These are phyloP conservation scores for Centropyge bicolor DNA, from an alignment of 2,797 vertebrate genomes.

Conservation along the genomic window DNA sequence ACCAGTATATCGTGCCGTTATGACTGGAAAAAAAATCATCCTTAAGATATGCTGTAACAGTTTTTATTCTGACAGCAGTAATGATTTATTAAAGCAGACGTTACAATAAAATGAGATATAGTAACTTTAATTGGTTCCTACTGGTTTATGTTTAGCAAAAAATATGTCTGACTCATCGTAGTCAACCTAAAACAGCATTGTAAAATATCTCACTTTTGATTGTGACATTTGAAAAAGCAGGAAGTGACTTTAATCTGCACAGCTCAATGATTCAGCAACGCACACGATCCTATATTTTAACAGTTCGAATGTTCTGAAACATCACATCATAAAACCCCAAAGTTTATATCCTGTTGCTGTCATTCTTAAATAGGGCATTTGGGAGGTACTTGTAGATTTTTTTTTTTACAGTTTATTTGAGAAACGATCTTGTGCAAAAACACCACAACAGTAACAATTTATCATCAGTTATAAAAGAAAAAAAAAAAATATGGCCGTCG, in stretches of 20 bases:
- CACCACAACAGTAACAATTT: not conserved
- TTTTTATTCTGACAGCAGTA: not conserved
- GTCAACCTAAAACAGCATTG: not conserved
- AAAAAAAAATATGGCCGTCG: not conserved
- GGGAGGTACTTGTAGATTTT: not conserved
- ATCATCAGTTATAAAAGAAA: not conserved
- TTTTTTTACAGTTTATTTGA: not conserved
- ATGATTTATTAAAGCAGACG: not conserved
- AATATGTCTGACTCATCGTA: not conserved
- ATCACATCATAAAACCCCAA: not conserved
- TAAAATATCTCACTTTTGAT: not conserved
- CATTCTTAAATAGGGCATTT: not conserved
- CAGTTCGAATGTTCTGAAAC: not conserved
- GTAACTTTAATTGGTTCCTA: not conserved
- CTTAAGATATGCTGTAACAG: conserved; percentile 5
- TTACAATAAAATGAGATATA: not conserved
- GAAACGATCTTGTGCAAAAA: not conserved
- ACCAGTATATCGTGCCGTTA: conserved; percentile 4
- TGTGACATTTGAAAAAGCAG: not conserved
- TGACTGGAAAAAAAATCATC: not conserved
- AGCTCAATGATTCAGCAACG: not conserved
- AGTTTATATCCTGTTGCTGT: not conserved
- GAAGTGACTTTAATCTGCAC: not conserved
- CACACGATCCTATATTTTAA: not conserved
- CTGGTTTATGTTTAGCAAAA: not conserved